Evolutionary conservation across 1,140 invertebrate species (phyloP), one percentile per base, ranked within the genome.

Genomic region (Atta colombica): DNA sequence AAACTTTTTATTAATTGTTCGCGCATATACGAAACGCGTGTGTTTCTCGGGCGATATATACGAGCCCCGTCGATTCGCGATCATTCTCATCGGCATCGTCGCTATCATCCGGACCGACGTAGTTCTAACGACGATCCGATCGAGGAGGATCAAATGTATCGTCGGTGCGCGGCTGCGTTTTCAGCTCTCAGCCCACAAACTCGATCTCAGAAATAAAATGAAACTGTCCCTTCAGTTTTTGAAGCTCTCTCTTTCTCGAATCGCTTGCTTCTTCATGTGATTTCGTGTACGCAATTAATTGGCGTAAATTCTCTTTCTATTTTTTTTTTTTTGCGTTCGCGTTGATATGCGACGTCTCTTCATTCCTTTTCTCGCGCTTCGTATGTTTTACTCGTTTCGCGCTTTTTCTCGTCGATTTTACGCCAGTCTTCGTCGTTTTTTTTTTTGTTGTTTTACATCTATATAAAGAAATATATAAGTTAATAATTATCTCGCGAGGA

Each of bases 141-240:
- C 61, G 21, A 18, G 35, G 3, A 77, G 14, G 14, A 35, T 1
- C 28, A 53, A 16, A 53, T 10, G 14, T 77, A 14, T 63, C 31
- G 51, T 39, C n/a, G 45, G 12, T 21, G 61, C 88, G 90, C 91
- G 91, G 91, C 91, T 92, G 92, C 91, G 92, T 81, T 71, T 90
- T 90, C 89, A 93, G 87, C 88, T 92, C 88, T 93, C 92, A 94
- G 92, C 93, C 92, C 91, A 93, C 93, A 93, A 94, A 93, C 91
- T 94, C 93, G 94, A 95, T 95, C 94, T 94, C 94, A 94, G 86
- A 93, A 92, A 14, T 51, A 25, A 21, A 25, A 65, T 55, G 18
- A 1, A 68, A 51, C 0, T 68, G 71, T 61, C 21, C 53, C 49
- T 78, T 86, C 58, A 51, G 35, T 65, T 69, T 84, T 87, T 51